These are phyloP conservation scores for Anas georgica DNA, from an alignment of 2,797 vertebrate genomes.

Conservation along the genomic window DNA sequence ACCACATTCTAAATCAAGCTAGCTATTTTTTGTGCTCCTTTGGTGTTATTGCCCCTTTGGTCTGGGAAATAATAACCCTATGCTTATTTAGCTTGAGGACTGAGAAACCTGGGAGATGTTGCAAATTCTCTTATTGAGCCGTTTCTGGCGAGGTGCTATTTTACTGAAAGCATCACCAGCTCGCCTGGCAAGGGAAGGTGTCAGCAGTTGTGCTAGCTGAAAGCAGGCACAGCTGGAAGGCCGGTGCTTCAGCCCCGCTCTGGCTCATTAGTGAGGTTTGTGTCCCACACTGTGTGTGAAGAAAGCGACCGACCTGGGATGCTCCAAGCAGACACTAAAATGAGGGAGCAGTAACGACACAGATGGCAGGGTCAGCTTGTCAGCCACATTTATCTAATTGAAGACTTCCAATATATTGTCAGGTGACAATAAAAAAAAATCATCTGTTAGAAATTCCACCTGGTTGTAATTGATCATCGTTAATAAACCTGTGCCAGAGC, in stretches of 20 bases:
- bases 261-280: constrained; percentile 25
- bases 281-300: constrained; percentile 17
- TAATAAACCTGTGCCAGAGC: constrained; percentile 59
- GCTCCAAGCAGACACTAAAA: constrained; percentile 24
- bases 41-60: neutral
- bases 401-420: constrained; percentile 63
- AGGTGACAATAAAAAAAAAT: constrained; percentile 31
- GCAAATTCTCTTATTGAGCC: neutral
- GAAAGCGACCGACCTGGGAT: constrained; percentile 19
- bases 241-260: neutral
- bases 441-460: constrained; percentile 64
- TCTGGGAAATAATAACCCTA: neutral
- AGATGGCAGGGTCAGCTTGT: constrained; percentile 75
- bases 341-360: constrained; percentile 15
- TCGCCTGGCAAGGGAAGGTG: neutral
- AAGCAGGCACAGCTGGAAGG: constrained; percentile 12
- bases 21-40: neutral
- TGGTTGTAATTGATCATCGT: constrained; percentile 69
- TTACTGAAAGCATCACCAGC: neutral
- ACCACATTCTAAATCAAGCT: neutral
- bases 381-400: constrained; percentile 66
- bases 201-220: neutral
- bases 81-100: neutral
- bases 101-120: neutral
- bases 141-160: constrained; percentile 1